Base-by-base conservation (phyloP, 2,797 vertebrate species). In the Eospalax fontanierii region DNA sequence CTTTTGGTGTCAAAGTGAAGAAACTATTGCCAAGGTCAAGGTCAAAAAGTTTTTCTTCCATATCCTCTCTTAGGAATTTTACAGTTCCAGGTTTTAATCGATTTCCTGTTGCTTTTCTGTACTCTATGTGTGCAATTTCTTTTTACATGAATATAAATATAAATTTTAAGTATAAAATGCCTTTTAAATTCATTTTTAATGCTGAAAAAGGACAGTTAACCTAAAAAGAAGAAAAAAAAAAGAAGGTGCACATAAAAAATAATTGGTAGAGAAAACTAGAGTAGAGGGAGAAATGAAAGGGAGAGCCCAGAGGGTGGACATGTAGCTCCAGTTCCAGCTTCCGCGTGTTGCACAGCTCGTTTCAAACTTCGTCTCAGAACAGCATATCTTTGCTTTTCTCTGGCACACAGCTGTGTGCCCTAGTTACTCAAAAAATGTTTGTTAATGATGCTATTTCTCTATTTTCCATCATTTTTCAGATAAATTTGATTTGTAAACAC, bases 361-460 rank as follows among this genome's bases (percentile, higher is more conserved):
- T 40, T 33, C 46, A 81, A 70, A 16, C 61, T 74, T 78, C 40
- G 30, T 96, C 87, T 54, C 35, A 71, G 68, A 70, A 94, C 81
- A 81, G 19, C 3, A 30, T 11, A 26, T 43, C 40, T 76, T 18
- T 82, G 7, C 24, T 3, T 81, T 81, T 40, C 54, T 89, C 73
- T 85, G 88, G 9, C 57, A 68, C 33, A 35, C 1, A 85, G 8
- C 28, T 70, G 1, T 18, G 9, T 66, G 28, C 86, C 19, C 4
- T 33, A 61, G 28, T 35, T 54, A n/a, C 54, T 89, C 86, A 80
- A 18, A n/a, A 86, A 86, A 73, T 82, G 43, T 80, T 85, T 88
- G 54, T 65, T 89, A 94, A 68, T 89, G 38, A 85, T 50, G 21
- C 18, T 68, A 38, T 87, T 87, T 82, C 46, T 89, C 93, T 38